These are phyloP conservation scores for Leucania comma DNA, from an alignment of 2,888 invertebrate species.

Conservation along the genomic window DNA sequence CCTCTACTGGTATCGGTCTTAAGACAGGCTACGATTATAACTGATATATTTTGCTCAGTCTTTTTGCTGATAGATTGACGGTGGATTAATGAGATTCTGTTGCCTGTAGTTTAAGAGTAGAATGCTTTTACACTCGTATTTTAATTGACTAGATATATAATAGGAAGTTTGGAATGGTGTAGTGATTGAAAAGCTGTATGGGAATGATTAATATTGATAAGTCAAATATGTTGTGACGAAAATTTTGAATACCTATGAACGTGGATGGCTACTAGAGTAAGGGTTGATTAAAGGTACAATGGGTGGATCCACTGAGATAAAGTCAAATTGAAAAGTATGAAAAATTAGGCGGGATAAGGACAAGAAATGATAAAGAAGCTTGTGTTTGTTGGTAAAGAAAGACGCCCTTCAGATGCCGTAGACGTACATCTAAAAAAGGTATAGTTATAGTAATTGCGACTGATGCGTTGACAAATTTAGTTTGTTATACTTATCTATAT, in stretches of 20 bases:
- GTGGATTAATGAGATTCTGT: conserved; percentile 7
- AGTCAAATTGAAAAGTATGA: no score
- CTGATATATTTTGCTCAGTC: conserved; percentile 18
- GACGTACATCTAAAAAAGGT: no score
- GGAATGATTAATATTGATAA: no score
- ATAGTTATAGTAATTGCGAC: no score
- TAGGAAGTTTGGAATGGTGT: not conserved
- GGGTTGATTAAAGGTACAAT: not conserved
- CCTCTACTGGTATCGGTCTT: conserved; percentile 29
- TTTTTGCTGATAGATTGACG: conserved; percentile 11
- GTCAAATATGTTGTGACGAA: not conserved
- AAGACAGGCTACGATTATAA: conserved; percentile 32
- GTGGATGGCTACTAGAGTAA: not conserved
- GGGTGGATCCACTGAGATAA: not conserved
- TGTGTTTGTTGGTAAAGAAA: no score
- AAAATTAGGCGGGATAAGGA: no score
- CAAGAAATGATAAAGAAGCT: no score
- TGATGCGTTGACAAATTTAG: no score
- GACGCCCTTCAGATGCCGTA: no score
- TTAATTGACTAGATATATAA: not conserved
- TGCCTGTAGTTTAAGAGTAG: not conserved
- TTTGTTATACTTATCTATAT: no score
- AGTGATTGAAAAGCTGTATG: no score
- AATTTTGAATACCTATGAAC: not conserved
- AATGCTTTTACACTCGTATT: not conserved